Conservation (phyloP, 2,113 vertebrate species). For the Clarias magur region DNA sequence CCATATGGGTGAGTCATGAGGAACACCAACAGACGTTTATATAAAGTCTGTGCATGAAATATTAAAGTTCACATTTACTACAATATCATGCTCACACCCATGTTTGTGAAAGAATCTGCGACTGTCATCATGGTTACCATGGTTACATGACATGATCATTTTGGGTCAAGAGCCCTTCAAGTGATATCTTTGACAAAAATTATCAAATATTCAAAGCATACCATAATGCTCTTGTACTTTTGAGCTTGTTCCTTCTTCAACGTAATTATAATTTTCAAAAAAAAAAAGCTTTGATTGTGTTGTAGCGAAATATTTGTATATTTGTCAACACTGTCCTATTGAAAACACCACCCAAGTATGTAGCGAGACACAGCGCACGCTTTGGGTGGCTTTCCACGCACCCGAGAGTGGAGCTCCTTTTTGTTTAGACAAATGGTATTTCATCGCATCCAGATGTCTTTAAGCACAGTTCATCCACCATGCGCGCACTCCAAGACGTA, state of each 20-base stretch:
- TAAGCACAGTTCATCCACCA: slow-evolving; percentile 73
- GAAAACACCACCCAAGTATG: slow-evolving; percentile 69
- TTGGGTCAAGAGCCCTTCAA: slow-evolving; percentile 18
- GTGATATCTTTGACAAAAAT: background rate
- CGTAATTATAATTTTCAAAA: slow-evolving; percentile 36
- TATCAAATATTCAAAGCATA: background rate
- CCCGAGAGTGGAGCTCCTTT: slow-evolving; percentile 62
- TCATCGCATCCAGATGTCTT: slow-evolving; percentile 82
- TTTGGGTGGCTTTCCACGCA: slow-evolving; percentile 73
- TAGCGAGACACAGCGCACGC: slow-evolving; percentile 64
- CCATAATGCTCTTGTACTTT: background rate
- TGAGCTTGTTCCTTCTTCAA: background rate
- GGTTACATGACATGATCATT: slow-evolving; percentile 18
- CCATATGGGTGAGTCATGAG: slow-evolving; percentile 22
- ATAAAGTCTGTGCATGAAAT: background rate
- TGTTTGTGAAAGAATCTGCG: slow-evolving; percentile 5
- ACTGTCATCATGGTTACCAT: slow-evolving; percentile 15
- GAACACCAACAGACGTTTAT: slow-evolving; percentile 7
- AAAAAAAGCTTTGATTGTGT: slow-evolving; percentile 60
- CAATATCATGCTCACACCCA: background rate
- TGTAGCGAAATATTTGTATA: slow-evolving; percentile 75
- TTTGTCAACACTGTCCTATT: slow-evolving; percentile 72
- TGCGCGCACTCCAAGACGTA: slow-evolving; percentile 67
- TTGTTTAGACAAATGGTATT: slow-evolving; percentile 80
- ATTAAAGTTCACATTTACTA: background rate